A percentile compares a stretch with the other conserved stretches of the same genome.
phyloP scores from a whole-genome alignment of 2,113 vertebrate species.

The Lamprotornis superbus region DNA sequence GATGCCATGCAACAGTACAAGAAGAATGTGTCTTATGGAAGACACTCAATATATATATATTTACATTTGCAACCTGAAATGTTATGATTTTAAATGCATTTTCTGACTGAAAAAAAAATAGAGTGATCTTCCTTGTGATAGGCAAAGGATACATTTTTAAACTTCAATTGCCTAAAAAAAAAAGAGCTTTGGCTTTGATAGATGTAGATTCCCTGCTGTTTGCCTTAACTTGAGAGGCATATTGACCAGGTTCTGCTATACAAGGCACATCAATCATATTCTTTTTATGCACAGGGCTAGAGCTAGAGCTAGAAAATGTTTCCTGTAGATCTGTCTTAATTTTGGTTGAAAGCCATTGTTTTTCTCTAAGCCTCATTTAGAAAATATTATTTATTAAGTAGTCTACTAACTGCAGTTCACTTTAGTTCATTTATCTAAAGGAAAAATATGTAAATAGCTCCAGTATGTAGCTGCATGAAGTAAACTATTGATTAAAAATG shows the following conservation, averaged over 20 bases:
- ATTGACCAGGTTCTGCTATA: not conserved
- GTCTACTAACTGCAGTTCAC: not conserved
- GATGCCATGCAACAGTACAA: not conserved
- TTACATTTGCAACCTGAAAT: not conserved
- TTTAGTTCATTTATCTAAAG: not conserved
- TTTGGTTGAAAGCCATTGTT: not conserved
- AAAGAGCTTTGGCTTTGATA: not conserved
- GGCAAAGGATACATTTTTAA: not conserved
- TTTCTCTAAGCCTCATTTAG: not conserved
- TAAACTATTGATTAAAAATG: not conserved
- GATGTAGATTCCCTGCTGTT: not conserved
- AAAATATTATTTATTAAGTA: not conserved
- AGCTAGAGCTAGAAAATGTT: not conserved
- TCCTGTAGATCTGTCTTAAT: not conserved
- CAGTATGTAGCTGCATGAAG: not conserved
- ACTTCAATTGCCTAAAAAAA: not conserved
- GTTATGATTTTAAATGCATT: not conserved
- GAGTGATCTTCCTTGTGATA: not conserved
- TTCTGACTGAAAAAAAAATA: not conserved
- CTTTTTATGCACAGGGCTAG: not conserved
- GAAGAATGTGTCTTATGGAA: not conserved
- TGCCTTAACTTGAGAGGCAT: not conserved
- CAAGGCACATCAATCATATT: not conserved
- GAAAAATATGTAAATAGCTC: not conserved
- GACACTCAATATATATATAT: not conserved